These are phyloP conservation scores for Sus cebifrons DNA, from an alignment of 2,797 vertebrate species.

Conservation along the genomic window DNA sequence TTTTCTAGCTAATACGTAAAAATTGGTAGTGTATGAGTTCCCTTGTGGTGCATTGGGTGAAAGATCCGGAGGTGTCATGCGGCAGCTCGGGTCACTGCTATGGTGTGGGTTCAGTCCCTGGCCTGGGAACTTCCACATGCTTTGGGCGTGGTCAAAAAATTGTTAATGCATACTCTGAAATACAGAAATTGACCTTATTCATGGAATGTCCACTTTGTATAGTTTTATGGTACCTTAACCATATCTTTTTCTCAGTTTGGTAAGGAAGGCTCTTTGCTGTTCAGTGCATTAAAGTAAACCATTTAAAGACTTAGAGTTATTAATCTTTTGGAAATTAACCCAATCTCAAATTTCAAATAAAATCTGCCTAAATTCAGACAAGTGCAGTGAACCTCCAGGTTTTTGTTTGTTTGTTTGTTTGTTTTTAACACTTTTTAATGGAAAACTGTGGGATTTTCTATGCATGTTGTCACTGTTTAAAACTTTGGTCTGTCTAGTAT, in stretches of 20 bases:
- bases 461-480: neutral
- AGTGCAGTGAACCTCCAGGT: neutral
- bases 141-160: slow-evolving; percentile 12
- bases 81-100: too few species aligned
- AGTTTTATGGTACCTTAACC: slow-evolving; percentile 38
- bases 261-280: slow-evolving; percentile 26
- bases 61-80: too few species aligned
- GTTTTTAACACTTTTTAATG: neutral
- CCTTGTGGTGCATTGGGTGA: too few species aligned
- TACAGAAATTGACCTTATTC: slow-evolving; percentile 46
- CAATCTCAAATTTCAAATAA: slow-evolving; percentile 1
- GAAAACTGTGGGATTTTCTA: neutral
- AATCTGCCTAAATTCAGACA: neutral
- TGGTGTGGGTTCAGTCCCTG: too few species aligned
- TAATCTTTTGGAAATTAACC: slow-evolving; percentile 68
- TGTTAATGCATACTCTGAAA: slow-evolving; percentile 32
- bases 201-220: neutral
- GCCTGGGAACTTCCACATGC: too few species aligned
- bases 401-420: neutral
- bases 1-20: slow-evolving; percentile 59
- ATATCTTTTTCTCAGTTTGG: slow-evolving; percentile 8
- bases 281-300: slow-evolving; percentile 58
- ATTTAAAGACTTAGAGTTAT: slow-evolving; percentile 29
- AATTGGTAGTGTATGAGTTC: slow-evolving; percentile 36
- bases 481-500: neutral